phyloP scores from a whole-genome alignment of 2,888 invertebrate genomes.

The Elegia similella region DNA sequence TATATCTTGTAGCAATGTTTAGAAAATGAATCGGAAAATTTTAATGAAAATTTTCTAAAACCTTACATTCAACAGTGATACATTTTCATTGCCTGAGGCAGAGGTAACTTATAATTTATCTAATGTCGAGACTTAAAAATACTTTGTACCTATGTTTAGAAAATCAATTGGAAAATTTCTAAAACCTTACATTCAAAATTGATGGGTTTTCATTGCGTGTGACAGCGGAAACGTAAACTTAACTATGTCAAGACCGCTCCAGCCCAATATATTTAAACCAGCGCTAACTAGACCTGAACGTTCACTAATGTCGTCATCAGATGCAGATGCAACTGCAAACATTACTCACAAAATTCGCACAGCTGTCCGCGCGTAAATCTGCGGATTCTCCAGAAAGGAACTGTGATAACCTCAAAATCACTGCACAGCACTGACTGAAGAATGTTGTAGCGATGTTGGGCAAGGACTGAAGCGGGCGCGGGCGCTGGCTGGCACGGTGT shows the following conservation, averaged over 20 bases:
- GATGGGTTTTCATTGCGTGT: neutral
- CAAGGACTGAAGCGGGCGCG: slow-evolving; percentile 46
- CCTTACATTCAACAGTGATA: too few species aligned
- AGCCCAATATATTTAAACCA: neutral
- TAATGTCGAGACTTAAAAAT: neutral
- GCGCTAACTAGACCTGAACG: neutral
- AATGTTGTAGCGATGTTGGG: slow-evolving; percentile 59
- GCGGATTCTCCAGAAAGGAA: neutral
- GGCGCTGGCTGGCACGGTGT: slow-evolving; percentile 58
- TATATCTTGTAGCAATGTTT: too few species aligned
- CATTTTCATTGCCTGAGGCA: neutral
- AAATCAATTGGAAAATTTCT: too few species aligned
- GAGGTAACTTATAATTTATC: neutral
- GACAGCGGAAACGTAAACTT: neutral
- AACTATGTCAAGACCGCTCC: neutral
- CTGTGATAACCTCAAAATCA: slow-evolving; percentile 21
- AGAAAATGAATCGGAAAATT: too few species aligned
- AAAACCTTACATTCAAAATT: too few species aligned
- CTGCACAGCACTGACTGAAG: slow-evolving; percentile 29
- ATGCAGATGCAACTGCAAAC: slow-evolving; percentile 29
- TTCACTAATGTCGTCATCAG: slow-evolving; percentile 3
- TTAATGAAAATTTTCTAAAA: too few species aligned
- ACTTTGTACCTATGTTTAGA: too few species aligned
- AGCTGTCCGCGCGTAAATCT: slow-evolving; percentile 30
- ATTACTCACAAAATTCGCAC: slow-evolving; percentile 20